Evolutionary conservation across 2,888 invertebrate species (phyloP).

Genomic region (Dryadula phaetusa): DNA sequence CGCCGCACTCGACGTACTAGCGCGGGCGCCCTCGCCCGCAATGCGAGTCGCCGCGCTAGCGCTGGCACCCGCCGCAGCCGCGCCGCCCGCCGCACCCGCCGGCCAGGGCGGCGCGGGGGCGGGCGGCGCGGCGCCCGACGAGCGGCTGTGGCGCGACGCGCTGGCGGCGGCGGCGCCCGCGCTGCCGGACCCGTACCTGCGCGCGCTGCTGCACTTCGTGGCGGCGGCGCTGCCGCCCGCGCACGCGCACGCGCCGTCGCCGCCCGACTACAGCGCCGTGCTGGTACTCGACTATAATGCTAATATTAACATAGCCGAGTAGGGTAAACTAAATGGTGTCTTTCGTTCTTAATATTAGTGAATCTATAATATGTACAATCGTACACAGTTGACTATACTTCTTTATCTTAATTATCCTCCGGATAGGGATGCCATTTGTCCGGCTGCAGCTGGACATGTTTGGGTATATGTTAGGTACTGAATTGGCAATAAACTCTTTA

Average conservation of each 20-base stretch:
- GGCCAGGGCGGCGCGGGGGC: too few relatives aligned
- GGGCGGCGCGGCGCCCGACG: conserved; percentile 91
- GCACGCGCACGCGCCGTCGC: conserved; percentile 59
- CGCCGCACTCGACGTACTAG: conserved; percentile 93
- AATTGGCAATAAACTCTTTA: too few relatives aligned
- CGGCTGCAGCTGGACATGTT: too few relatives aligned
- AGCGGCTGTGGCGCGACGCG: conserved; percentile 92
- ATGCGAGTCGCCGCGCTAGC: conserved; percentile 83
- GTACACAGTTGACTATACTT: too few relatives aligned
- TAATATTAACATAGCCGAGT: too few relatives aligned
- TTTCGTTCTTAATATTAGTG: too few relatives aligned
- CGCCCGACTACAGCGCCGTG: conserved; percentile 79
- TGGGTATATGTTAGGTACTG: too few relatives aligned
- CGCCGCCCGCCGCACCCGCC: conserved; percentile 94
- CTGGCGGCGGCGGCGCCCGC: conserved; percentile 90
- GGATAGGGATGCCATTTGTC: too few relatives aligned
- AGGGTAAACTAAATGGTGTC: too few relatives aligned
- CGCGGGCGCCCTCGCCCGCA: conserved; percentile 83
- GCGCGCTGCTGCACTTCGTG: conserved; percentile 95
- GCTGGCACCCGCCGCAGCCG: conserved; percentile 91
- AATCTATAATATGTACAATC: too few relatives aligned
- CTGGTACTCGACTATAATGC: too few relatives aligned
- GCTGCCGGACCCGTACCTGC: conserved; percentile 94
- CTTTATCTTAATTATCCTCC: too few relatives aligned
- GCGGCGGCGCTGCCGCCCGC: conserved; percentile 87